Evolutionary conservation across 2,113 vertebrate species (phyloP).

Genomic region (Corythornis vintsioides): DNA sequence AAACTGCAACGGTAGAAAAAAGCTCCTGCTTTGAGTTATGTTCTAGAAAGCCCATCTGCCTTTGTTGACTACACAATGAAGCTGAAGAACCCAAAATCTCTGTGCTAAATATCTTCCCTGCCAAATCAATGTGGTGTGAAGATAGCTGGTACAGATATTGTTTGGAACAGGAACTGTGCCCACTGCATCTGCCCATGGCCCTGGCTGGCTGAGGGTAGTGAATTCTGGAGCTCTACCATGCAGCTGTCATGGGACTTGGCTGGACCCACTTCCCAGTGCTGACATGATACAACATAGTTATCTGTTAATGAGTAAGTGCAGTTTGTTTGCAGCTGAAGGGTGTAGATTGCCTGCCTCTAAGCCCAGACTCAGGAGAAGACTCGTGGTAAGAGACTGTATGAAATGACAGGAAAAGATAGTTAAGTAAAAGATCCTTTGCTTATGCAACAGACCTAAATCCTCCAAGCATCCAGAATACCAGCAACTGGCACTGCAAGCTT

Average conservation of each 20-base stretch:
- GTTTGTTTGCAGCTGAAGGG: accelerated
- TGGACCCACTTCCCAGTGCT: not conserved
- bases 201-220: not conserved
- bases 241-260: not conserved
- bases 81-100: not conserved
- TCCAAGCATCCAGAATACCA: not conserved
- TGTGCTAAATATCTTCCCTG: not conserved
- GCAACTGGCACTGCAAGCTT: not conserved
- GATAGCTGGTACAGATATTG: not conserved
- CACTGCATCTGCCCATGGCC: not conserved
- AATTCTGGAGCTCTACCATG: not conserved
- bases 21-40: not conserved
- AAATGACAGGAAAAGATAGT: accelerated
- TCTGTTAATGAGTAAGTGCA: not conserved
- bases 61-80: not conserved
- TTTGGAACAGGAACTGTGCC: not conserved
- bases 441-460: not conserved
- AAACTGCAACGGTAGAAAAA: not conserved
- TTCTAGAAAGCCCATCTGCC: not conserved
- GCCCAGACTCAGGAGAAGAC: not conserved
- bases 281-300: not conserved
- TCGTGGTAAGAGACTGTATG: not conserved
- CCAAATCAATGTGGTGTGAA: not conserved
- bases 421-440: not conserved
- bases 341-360: not conserved